Conservation (phyloP, 1,140 invertebrate genomes). For the Melitaea cinxia region DNA sequence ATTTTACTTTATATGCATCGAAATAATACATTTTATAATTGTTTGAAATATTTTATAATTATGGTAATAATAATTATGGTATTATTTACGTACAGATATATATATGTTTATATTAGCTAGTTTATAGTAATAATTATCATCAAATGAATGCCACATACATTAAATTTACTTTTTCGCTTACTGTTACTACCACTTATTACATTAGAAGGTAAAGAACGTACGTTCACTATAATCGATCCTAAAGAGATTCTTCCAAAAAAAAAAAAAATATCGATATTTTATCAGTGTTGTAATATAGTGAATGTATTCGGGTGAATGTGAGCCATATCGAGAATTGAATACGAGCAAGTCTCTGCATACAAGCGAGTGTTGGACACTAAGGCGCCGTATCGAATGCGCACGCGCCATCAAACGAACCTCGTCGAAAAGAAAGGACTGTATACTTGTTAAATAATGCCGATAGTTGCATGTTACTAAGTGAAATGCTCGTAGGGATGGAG, state of each 20-base stretch:
- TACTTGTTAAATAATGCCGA: conserved; percentile 78
- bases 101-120: neutral
- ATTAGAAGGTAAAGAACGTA: conserved; percentile 41
- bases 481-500: conserved; percentile 79
- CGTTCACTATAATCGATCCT: conserved; percentile 26
- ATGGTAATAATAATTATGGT: no score
- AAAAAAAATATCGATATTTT: conserved; percentile 37
- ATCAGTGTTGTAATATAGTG: conserved; percentile 31
- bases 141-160: conserved; percentile 3
- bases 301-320: conserved; percentile 34
- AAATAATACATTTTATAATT: no score
- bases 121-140: neutral
- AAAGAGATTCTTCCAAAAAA: conserved; percentile 21
- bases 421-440: conserved; percentile 78
- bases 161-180: conserved; percentile 5
- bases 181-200: conserved; percentile 35
- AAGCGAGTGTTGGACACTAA: conserved; percentile 63
- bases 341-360: conserved; percentile 9
- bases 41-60: no score
- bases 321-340: conserved; percentile 28
- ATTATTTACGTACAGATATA: no score
- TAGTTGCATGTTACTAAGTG: conserved; percentile 75
- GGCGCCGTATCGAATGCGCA: conserved; percentile 69
- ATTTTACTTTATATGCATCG: no score
- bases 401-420: conserved; percentile 51